Evolutionary conservation across 2,113 vertebrate species (phyloP), one percentile per base, ranked within the genome.

Genomic region (Macheiramphus alcinus): DNA sequence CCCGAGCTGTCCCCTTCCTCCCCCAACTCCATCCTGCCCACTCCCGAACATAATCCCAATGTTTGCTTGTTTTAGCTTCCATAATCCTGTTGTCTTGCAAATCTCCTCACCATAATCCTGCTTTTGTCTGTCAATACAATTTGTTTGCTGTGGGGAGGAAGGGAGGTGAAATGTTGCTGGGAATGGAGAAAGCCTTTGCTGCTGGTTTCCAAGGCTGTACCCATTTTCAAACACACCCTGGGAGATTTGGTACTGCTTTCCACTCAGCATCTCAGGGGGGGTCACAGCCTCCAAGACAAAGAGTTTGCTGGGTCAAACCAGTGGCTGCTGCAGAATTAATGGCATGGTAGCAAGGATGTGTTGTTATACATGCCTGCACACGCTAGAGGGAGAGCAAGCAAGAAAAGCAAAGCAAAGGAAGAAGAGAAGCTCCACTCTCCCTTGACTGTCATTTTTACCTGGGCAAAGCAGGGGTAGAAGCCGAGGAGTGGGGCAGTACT

Each of bases 81-180:
- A 26, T 96, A 97, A 97, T 97, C 96, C 95, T 82, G 71, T 93
- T 96, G 96, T 97, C 75, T 97, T 96, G 91, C 93, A 98, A 97
- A 98, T 98, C 96, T 98, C 88, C 91, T 97, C 89, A 80, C 79
- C 88, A 95, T 97, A 97, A 98, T 97, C 97, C 95, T 81, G 90
- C 90, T 82, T 98, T 98, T 97, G 83, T 97, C 95, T 97, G 93
- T 97, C 96, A 98, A 94, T 47, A 90, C 94, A 90, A 98, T 97
- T 97, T 97, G 78, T 95, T 97, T 96, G 94, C 85, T 72, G 34
- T 59, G 53, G 90, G 62, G 86, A 97, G 56, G 72, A 88, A 94
- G 84, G n/a, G 85, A 95, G 48, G 86, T 80, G 67, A 88, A 97
- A 96, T 3, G 1, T 45, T 71, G 62, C 71, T 47, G 43, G 83